Evolutionary conservation across 2,797 vertebrate species (phyloP).

Genomic region (Sebastes baramenuke): DNA sequence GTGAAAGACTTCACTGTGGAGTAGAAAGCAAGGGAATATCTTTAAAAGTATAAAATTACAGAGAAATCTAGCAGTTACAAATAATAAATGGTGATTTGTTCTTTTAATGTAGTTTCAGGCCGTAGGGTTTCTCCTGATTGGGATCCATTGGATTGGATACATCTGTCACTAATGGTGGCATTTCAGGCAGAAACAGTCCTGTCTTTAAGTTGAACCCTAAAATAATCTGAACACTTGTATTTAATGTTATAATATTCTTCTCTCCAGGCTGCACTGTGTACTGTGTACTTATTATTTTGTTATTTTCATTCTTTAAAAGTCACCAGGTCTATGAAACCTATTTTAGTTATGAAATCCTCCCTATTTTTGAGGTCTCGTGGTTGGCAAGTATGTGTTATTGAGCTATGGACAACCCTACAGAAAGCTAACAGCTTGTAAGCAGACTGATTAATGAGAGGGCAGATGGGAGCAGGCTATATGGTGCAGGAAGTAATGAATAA

Average conservation of each 20-base stretch:
- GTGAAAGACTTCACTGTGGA: constrained; percentile 4
- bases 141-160: background rate
- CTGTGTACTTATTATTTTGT: too few relatives aligned
- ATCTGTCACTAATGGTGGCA: background rate
- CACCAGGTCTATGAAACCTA: too few relatives aligned
- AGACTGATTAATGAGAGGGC: constrained; percentile 26
- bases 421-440: constrained; percentile 10
- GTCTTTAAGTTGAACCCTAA: background rate
- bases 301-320: too few relatives aligned
- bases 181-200: background rate
- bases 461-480: constrained; percentile 7
- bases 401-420: background rate
- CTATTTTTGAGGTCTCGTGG: too few relatives aligned
- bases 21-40: background rate
- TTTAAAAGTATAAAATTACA: constrained; percentile 14
- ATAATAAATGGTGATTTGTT: background rate
- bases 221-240: background rate
- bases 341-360: too few relatives aligned
- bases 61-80: background rate
- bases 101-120: background rate
- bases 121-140: background rate
- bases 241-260: background rate
- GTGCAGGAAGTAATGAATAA: constrained; percentile 26
- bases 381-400: background rate
- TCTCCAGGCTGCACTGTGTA: background rate